Evolutionary conservation across 2,113 vertebrate species (phyloP), one percentile per base, ranked within the genome.

Genomic region (Platysternon megacephalum): DNA sequence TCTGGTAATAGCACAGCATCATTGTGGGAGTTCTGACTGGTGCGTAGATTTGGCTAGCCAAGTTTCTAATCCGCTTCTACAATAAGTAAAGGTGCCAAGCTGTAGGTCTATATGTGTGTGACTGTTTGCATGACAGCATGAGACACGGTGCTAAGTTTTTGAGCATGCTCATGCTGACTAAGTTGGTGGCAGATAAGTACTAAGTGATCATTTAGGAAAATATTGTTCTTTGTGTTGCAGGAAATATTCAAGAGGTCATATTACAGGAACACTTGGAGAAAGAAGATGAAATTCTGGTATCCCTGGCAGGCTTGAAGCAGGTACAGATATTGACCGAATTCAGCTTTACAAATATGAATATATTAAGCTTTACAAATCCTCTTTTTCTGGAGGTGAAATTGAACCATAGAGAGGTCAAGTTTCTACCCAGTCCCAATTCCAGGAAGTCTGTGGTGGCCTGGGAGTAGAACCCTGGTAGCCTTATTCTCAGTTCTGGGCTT

Each of bases 161-260:
- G 42, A 94, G 58, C 78, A 51, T 5, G 8, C 65, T 72, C 12
- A 0, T 56, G 28, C 86, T 87, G 80, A 49, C 1, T 2, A 89
- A 83, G 5, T 46, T 85, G 79, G 29, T 72, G 95, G 78, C 35
- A 58, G 0, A 0, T 82, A 48, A 58, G 35, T n/a, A 81, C 32
- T 53, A 52, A 14, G 39, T 90, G 35, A 19, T 93, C 79, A n/a
- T 87, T 79, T 82, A 83, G 13, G 3, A 26, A 89, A 88, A 91
- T 79, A 93, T 46, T 35, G 79, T 53, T 88, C 74, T 85, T 96
- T 95, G 5, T 94, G 29, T 98, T 97, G 90, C 96, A 99, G 99
- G 99, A 95, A 99, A 99, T 97, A 99, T 99, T 98, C 99, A 99
- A 96, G 99, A 99, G 92, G 99, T 99, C 79, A 99, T 99, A 96